Evolutionary conservation across 2,113 vertebrate species (phyloP), one percentile per base, ranked within the genome.

Genomic region (Osmerus eperlanus): DNA sequence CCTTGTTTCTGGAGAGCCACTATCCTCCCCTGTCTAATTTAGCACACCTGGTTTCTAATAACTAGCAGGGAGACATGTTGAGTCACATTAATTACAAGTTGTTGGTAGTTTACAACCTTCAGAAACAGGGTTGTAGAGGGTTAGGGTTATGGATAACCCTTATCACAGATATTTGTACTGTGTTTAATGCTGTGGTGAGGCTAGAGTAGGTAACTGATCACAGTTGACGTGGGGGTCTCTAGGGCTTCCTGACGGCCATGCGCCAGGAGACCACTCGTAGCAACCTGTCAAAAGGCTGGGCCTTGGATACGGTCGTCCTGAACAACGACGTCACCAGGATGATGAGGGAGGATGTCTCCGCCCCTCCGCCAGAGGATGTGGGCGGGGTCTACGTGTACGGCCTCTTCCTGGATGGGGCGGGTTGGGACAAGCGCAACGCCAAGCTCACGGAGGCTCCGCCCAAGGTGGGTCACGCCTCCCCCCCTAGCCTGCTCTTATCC

Each of bases 201-300:
- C 9, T 47, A 47, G 41, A 47, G 41, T 11, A 47, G 41, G 41
- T 47, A 9, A 11, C 41, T 47, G 41, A 47, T 12, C 41, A 47
- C 41, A 47, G 41, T 47, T 36, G 47, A 11, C 71, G 23, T 76
- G 15, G 19, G 73, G 70, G 3, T 23, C 65, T 14, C 0, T 19
- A 95, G 94, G 94, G 93, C 5, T 95, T 95, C 64, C 78, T 95
- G 69, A 94, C 92, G 0, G 93, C 94, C 59, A 93, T 94, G 93
- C 87, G 89, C 29, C 93, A 95, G 72, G 93, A 95, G 86, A 94
- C 91, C 3, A 94, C 94, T 0, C 91, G 90, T 13, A 82, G 84
- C 78, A 94, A 95, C 83, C 56, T 91, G 51, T 84, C 85, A 59
- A 90, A 89, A 78, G 93, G 94, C 1, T 95, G 94, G 94, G 90